Conservation (phyloP, 2,797 vertebrate species). For the Iguana delicatissima region DNA sequence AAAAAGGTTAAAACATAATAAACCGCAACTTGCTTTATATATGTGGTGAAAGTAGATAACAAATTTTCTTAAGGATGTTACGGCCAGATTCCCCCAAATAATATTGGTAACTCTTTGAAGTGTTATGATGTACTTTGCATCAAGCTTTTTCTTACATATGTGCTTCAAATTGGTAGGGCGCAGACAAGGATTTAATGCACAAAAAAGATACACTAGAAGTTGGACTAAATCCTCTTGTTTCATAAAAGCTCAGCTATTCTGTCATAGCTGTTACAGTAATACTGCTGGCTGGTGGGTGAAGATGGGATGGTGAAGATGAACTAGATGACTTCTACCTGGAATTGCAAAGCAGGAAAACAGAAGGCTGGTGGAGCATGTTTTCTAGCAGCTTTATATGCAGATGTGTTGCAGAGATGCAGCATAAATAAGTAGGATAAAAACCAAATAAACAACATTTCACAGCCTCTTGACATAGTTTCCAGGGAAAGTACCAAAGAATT, state of each 20-base stretch:
- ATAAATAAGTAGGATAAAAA: constrained; percentile 77
- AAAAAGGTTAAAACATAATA: constrained; percentile 60
- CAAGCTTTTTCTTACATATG: constrained; percentile 47
- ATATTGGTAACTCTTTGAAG: constrained; percentile 1
- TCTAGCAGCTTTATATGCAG: constrained; percentile 76
- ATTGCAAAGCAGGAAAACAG: constrained; percentile 75
- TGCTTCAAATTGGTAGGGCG: constrained; percentile 25
- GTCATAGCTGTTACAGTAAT: constrained; percentile 51
- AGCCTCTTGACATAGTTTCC: constrained; percentile 99
- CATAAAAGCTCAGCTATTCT: constrained; percentile 53
- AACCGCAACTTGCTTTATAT: constrained; percentile 63
- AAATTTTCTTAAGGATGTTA: constrained; percentile 31
- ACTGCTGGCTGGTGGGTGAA: constrained; percentile 73
- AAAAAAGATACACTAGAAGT: constrained; percentile 19
- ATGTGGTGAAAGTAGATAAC: constrained; percentile 39
- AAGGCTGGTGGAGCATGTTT: constrained; percentile 74
- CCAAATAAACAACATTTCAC: constrained; percentile 77
- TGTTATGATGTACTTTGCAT: constrained; percentile 47
- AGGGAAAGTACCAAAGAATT: constrained; percentile 98
- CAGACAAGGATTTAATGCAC: constrained; percentile 45
- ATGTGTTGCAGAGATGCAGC: constrained; percentile 77
- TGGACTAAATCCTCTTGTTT: constrained; percentile 54
- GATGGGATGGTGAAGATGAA: constrained; percentile 69
- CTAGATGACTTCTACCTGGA: constrained; percentile 65
- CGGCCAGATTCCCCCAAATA: constrained; percentile 31